A percentile compares a stretch with the other conserved stretches of the same genome.
Conservation (phyloP, 1,140 invertebrate species). For the Melipona quadrifasciata region DNA sequence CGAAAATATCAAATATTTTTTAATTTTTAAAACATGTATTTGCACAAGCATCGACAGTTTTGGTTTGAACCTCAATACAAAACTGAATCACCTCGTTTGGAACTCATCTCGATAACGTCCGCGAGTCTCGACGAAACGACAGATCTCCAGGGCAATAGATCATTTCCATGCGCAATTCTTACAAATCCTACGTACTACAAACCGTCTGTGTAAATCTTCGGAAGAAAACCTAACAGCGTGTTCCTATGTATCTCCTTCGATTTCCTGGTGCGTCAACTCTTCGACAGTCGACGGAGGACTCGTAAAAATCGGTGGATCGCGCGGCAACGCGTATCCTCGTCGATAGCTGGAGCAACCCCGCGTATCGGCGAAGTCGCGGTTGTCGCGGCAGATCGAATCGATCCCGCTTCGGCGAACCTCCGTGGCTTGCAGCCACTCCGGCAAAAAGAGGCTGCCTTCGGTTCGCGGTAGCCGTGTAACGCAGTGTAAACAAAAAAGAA, state of each 20-base stretch:
- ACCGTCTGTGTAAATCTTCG: background rate
- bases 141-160: background rate
- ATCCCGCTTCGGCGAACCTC: conserved; percentile 57
- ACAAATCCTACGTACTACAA: background rate
- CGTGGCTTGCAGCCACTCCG: conserved; percentile 25
- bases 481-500: conserved; percentile 73
- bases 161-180: background rate
- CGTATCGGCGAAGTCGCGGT: background rate
- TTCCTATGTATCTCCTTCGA: background rate
- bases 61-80: no score
- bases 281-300: background rate
- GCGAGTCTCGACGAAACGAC: no score
- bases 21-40: background rate
- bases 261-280: background rate
- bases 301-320: background rate
- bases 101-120: no score
- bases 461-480: conserved; percentile 73
- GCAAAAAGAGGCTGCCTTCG: conserved; percentile 72
- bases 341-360: background rate
- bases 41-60: background rate
- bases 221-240: background rate
- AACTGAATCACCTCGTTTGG: no score
- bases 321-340: conserved; percentile 1
- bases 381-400: conserved; percentile 47
- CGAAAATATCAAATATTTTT: background rate